Conservation (phyloP, 1,140 invertebrate species). For the Neoseiulus cucumeris region DNA sequence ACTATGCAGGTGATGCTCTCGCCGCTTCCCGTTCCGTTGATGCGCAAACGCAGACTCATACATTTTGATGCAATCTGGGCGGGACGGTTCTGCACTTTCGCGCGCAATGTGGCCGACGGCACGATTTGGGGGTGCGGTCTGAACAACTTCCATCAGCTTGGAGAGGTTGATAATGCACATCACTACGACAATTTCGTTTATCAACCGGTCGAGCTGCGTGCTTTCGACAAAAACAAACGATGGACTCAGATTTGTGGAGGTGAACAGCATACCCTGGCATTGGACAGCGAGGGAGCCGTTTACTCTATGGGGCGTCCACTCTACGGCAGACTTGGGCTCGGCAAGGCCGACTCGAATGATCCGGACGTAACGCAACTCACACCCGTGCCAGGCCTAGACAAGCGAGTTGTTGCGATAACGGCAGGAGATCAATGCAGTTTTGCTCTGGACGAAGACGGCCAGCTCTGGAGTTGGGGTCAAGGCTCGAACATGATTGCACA, state of each 20-base stretch:
- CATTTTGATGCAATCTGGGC: constrained; percentile 59
- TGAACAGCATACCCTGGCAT: constrained; percentile 61
- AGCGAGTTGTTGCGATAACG: background rate
- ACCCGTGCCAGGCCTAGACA: background rate
- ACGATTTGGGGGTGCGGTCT: constrained; percentile 67
- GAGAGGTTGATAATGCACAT: constrained; percentile 29
- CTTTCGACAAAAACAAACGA: background rate
- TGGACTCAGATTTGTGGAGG: constrained; percentile 39
- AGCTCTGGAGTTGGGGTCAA: background rate
- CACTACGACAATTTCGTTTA: constrained; percentile 25
- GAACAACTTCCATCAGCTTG: constrained; percentile 79
- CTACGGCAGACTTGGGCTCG: constrained; percentile 3
- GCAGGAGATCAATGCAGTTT: background rate
- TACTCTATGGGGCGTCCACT: constrained; percentile 47
- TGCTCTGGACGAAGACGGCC: background rate
- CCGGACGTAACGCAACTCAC: background rate
- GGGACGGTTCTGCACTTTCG: constrained; percentile 59
- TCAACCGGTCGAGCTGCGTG: constrained; percentile 25
- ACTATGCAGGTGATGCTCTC: constrained; percentile 9
- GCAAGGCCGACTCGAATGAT: background rate
- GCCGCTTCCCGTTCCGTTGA: background rate
- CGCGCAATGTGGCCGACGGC: constrained; percentile 39
- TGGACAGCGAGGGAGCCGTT: constrained; percentile 43
- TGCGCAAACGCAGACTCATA: constrained; percentile 15
- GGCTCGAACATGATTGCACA: background rate